Conservation (phyloP, 2,888 invertebrate species). For the Linyphia triangularis region DNA sequence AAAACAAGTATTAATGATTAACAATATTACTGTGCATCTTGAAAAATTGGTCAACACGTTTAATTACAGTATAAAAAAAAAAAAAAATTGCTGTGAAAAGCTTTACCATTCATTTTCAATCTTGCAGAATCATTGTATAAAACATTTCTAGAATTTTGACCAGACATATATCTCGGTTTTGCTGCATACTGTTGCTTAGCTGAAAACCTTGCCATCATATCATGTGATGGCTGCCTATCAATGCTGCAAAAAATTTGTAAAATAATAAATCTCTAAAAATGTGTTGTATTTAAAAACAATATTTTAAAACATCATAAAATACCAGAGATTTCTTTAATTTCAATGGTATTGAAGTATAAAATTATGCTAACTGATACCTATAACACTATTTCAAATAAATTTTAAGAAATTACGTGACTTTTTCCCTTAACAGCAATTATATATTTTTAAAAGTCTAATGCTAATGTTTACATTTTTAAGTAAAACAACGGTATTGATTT, state of each 20-base stretch:
- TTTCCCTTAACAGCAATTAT: too few species aligned
- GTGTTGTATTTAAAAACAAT: not conserved
- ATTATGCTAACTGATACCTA: not conserved
- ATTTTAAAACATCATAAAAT: not conserved
- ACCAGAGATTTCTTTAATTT: not conserved
- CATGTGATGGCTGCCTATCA: slow-evolving; percentile 69
- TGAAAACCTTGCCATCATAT: slow-evolving; percentile 74
- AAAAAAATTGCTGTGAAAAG: too few species aligned
- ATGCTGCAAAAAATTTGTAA: slow-evolving; percentile 13
- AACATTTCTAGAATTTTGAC: slow-evolving; percentile 79
- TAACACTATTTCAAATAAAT: too few species aligned
- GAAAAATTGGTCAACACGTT: not conserved
- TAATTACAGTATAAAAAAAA: not conserved
- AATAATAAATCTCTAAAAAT: not conserved
- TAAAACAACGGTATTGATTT: too few species aligned
- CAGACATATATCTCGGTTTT: slow-evolving; percentile 89
- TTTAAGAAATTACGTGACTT: too few species aligned
- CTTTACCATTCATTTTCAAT: slow-evolving; percentile 65
- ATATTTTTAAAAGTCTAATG: too few species aligned
- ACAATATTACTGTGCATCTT: too few species aligned
- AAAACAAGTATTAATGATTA: not conserved
- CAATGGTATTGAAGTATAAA: not conserved
- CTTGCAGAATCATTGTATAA: slow-evolving; percentile 71
- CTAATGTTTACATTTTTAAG: too few species aligned
- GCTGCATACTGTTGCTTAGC: slow-evolving; percentile 89